These are phyloP conservation scores for Hiodon tergisus DNA, from an alignment of 2,113 vertebrate genomes.

Conservation along the genomic window DNA sequence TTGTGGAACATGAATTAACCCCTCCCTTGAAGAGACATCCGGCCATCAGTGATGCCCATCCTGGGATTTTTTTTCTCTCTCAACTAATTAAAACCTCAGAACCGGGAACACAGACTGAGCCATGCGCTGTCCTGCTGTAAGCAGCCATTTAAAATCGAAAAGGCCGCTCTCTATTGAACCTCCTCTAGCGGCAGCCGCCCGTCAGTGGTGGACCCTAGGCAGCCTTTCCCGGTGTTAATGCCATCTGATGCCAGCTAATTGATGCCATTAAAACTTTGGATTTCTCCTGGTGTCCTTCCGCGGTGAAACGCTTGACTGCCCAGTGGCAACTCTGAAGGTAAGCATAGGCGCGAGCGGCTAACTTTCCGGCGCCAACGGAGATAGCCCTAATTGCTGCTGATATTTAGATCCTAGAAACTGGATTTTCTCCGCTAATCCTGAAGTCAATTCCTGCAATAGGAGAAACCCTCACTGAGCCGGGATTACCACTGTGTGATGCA, in stretches of 20 bases:
- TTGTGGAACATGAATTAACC: no score
- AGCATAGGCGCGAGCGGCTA: neutral
- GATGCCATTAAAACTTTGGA: no score
- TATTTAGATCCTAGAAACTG: neutral
- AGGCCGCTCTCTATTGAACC: neutral
- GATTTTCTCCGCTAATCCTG: neutral
- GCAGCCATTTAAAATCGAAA: neutral
- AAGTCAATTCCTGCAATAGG: neutral
- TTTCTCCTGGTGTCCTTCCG: no score
- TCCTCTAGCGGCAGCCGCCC: neutral
- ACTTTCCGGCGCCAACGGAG: neutral
- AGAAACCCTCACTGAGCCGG: neutral
- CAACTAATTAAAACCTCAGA: no score
- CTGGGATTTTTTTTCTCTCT: no score
- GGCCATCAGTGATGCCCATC: no score
- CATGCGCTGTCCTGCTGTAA: neutral
- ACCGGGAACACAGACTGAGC: no score
- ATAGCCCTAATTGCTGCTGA: neutral
- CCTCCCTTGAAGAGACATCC: no score
- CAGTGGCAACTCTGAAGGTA: neutral
- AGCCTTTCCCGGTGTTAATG: slow-evolving; percentile 9
- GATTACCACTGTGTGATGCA: slow-evolving; percentile 15
- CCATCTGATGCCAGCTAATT: neutral
- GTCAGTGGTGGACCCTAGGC: neutral
- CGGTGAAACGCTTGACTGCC: no score